These are phyloP conservation scores for Microctenopoma steveboyesi DNA, from an alignment of 2,797 vertebrate genomes.

Conservation along the genomic window DNA sequence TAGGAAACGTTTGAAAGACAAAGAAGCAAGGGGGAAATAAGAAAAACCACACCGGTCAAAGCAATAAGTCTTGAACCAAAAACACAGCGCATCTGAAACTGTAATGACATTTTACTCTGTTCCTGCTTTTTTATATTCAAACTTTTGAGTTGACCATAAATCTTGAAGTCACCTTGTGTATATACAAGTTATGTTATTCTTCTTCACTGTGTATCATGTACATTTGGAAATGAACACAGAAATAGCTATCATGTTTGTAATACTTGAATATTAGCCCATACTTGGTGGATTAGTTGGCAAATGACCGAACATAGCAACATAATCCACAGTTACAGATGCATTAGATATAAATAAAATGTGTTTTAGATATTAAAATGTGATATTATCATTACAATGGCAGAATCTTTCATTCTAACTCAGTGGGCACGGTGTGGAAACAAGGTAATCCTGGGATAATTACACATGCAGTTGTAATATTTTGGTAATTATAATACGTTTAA, in stretches of 20 bases:
- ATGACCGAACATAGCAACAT: background rate
- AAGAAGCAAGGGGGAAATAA: slow-evolving; percentile 36
- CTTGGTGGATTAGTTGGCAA: background rate
- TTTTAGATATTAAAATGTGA: background rate
- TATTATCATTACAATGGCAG: background rate
- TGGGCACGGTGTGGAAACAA: background rate
- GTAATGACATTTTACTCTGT: background rate
- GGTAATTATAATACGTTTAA: too few relatives aligned
- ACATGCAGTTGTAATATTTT: too few relatives aligned
- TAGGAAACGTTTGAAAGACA: slow-evolving; percentile 23
- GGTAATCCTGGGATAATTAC: background rate
- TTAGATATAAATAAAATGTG: background rate
- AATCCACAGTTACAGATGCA: background rate
- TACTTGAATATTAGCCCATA: too few relatives aligned
- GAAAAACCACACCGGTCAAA: slow-evolving; percentile 28
- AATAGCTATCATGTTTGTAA: background rate
- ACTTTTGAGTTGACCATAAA: too few relatives aligned
- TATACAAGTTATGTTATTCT: background rate
- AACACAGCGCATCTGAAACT: background rate
- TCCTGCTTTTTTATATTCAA: background rate
- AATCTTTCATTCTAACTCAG: background rate
- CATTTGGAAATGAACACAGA: background rate
- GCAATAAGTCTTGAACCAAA: background rate
- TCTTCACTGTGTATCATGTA: background rate
- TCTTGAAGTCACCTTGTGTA: background rate